Evolutionary conservation across 2,113 vertebrate genomes (phyloP), one percentile per base, ranked within the genome.

Genomic region (Tragelaphus imberbis): DNA sequence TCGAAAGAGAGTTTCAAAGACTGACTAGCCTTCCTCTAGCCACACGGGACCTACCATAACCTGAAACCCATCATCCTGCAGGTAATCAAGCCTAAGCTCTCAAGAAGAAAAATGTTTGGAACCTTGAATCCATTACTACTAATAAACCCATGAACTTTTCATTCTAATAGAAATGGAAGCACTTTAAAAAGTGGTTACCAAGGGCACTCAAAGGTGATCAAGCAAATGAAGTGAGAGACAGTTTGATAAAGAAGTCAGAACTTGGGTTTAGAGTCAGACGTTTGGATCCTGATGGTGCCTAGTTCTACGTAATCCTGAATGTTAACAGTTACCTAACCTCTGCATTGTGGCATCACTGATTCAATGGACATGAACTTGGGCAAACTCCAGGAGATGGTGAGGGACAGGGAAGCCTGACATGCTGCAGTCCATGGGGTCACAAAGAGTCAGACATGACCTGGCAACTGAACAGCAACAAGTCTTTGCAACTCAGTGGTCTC

Each of bases 121-220:
- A 68, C 27, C 27, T 85, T 82, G 30, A 94, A 58, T 3, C 28
- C 15, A 86, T 82, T 58, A 47, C n/a, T 49, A 40, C 28, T 55
- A 94, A 91, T 53, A 84, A 97, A 58, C 2, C 3, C 68, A 81
- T 55, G 11, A 79, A 49, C 30, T 56, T 89, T 91, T 91, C 9
- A 51, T 96, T 95, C 40, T 63, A 27, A 63, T 25, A 87, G n/a
- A 94, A 92, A 87, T 87, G n/a, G 33, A 87, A 96, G 36, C 4
- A 44, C 33, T 79, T 96, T 28, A 81, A 59, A 93, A 53, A 63
- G 2, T 40, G 23, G 44, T 58, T 58, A 9, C 28, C 51, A 94
- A 84, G 75, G 19, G 23, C 4, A 89, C 13, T 84, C 36, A 33
- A 56, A 90, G 47, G 47, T 81, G 61, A 79, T 89, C 58, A 84